Conservation (phyloP, 37 sponge, comb jelly and placozoan species). For the Ephydatia muelleri region DNA sequence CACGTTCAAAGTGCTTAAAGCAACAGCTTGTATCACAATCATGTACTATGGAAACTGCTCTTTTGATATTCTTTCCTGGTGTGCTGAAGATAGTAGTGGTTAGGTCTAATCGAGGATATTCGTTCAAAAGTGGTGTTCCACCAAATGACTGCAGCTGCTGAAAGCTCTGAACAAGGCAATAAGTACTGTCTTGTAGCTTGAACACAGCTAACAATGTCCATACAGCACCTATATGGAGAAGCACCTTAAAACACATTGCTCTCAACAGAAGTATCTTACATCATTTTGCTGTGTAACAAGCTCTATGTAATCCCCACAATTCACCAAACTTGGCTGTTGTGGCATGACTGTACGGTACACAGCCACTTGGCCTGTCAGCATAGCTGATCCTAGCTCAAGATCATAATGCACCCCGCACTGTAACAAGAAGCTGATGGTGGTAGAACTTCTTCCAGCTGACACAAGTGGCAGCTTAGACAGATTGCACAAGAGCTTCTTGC, state of each 20-base stretch:
- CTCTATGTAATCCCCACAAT: not conserved
- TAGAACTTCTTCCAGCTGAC: not conserved
- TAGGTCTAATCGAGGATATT: not conserved
- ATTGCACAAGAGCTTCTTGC: not conserved
- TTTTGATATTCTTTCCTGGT: not conserved
- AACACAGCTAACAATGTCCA: not conserved
- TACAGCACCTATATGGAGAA: not conserved
- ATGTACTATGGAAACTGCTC: not conserved
- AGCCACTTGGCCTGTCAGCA: not conserved
- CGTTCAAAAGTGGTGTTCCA: not conserved
- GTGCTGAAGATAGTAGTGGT: not conserved
- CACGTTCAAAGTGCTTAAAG: not conserved
- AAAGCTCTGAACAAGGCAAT: not conserved
- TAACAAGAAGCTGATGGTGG: not conserved
- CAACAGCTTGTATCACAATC: not conserved
- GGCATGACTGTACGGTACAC: not conserved
- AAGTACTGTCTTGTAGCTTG: not conserved
- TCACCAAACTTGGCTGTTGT: conserved; percentile 1
- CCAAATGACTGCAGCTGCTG: not conserved
- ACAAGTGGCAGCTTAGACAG: not conserved
- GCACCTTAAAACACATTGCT: not conserved
- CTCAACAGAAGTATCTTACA: not conserved
- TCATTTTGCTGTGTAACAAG: not conserved
- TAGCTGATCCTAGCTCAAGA: not conserved
- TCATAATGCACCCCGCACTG: too few relatives aligned